Conservation (phyloP, 2,888 invertebrate genomes). For the Pogonocherus hispidulus region DNA sequence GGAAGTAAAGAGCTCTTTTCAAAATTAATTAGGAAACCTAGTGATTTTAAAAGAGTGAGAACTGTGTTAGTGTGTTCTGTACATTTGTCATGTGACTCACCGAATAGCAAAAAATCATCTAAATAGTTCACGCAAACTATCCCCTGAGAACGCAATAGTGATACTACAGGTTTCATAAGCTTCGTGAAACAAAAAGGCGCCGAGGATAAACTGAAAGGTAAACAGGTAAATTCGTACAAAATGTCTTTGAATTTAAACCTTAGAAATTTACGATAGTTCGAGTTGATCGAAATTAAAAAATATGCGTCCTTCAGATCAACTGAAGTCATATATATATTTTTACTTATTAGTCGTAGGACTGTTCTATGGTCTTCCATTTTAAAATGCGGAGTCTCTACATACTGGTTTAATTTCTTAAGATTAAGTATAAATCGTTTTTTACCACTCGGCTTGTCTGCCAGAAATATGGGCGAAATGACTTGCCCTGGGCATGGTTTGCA, state of each 20-base stretch:
- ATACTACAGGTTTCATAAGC: not conserved
- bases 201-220: constrained; percentile 16
- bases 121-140: not conserved
- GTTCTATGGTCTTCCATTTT: constrained; percentile 20
- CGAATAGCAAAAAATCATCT: constrained; percentile 2
- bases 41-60: not conserved
- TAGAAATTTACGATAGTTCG: constrained; percentile 2
- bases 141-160: not conserved
- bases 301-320: constrained; percentile 16
- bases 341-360: not conserved
- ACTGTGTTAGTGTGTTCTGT: too few species aligned
- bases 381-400: constrained; percentile 9
- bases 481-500: not conserved
- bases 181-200: not conserved
- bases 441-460: constrained; percentile 21
- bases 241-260: constrained; percentile 8
- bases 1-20: constrained; percentile 26
- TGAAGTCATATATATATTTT: not conserved
- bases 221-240: constrained; percentile 18
- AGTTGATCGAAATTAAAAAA: constrained; percentile 8
- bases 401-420: constrained; percentile 14
- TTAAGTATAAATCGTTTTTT: constrained; percentile 17
- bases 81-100: constrained; percentile 3
- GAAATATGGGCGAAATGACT: constrained; percentile 9
- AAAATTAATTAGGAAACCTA: constrained; percentile 21